These are phyloP conservation scores for Rhinogobio ventralis DNA, from an alignment of 2,797 vertebrate species.

Conservation along the genomic window DNA sequence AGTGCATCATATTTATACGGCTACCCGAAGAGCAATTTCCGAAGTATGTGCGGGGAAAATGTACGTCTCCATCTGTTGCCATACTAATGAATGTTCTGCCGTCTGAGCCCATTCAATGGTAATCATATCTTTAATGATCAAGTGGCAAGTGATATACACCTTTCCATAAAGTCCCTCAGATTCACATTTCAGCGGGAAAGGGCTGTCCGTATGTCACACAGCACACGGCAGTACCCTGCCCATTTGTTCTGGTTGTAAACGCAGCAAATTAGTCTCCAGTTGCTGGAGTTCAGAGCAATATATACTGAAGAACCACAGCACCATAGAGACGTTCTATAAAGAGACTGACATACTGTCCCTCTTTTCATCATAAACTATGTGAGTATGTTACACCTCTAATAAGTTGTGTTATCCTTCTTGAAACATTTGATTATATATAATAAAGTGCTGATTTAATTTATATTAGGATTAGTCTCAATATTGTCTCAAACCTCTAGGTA, in stretches of 20 bases:
- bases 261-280: conserved; percentile 62
- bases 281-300: conserved; percentile 39
- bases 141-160: conserved; percentile 96
- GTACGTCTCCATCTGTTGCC: conserved; percentile 97
- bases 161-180: conserved; percentile 90
- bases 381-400: neutral
- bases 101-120: conserved; percentile 91
- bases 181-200: conserved; percentile 86
- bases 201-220: conserved; percentile 86
- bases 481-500: conserved; percentile 62
- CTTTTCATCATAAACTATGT: conserved; percentile 34
- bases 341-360: conserved; percentile 13
- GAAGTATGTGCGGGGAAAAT: conserved; percentile 94
- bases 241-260: conserved; percentile 83
- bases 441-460: conserved; percentile 58
- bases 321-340: conserved; percentile 6
- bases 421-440: conserved; percentile 44
- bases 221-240: conserved; percentile 83
- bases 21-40: conserved; percentile 98
- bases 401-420: conserved; percentile 30
- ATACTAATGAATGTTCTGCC: conserved; percentile 98
- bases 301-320: neutral
- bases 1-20: conserved; percentile 99
- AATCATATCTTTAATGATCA: conserved; percentile 99
- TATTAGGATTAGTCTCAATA: conserved; percentile 63